Percentiles rank a stretch among this genome's conserved stretches.
These are phyloP conservation scores for Microtus ochrogaster DNA, from an alignment of 2,113 vertebrate species.

Conservation along the genomic window DNA sequence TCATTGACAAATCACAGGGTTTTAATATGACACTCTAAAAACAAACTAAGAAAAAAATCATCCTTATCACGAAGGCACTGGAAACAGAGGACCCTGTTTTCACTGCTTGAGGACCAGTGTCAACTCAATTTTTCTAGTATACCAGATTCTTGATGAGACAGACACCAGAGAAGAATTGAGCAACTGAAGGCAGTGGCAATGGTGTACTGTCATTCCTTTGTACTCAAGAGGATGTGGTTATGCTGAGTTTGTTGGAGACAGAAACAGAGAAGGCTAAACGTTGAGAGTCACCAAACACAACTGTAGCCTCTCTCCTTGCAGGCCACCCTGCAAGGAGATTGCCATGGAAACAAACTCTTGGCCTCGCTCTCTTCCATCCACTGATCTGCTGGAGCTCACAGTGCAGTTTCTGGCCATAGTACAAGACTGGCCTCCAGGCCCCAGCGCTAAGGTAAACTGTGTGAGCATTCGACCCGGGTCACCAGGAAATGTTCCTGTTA, in stretches of 20 bases:
- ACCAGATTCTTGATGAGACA: not conserved
- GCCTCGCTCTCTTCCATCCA: not conserved
- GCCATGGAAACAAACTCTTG: not conserved
- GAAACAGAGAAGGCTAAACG: not conserved
- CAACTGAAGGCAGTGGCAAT: not conserved
- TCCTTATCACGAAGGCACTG: not conserved
- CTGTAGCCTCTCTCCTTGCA: not conserved
- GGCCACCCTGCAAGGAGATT: not conserved
- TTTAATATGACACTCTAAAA: not conserved
- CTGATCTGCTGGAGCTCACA: not conserved
- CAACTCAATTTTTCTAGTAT: not conserved
- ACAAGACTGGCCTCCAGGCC: not conserved
- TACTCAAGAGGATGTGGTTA: not conserved
- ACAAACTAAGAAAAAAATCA: constrained; percentile 12
- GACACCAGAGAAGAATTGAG: not conserved
- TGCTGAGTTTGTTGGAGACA: not conserved
- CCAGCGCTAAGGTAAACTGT: not conserved
- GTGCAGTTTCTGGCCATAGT: not conserved
- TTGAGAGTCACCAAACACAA: not conserved
- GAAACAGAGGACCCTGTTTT: not conserved
- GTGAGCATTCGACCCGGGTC: not conserved
- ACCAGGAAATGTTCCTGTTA: not conserved
- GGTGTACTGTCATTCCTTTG: not conserved
- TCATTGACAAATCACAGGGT: not conserved
- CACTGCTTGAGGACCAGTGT: not conserved